phyloP scores from a whole-genome alignment of 1,140 invertebrate species.

The Drosophila grimshawi region DNA sequence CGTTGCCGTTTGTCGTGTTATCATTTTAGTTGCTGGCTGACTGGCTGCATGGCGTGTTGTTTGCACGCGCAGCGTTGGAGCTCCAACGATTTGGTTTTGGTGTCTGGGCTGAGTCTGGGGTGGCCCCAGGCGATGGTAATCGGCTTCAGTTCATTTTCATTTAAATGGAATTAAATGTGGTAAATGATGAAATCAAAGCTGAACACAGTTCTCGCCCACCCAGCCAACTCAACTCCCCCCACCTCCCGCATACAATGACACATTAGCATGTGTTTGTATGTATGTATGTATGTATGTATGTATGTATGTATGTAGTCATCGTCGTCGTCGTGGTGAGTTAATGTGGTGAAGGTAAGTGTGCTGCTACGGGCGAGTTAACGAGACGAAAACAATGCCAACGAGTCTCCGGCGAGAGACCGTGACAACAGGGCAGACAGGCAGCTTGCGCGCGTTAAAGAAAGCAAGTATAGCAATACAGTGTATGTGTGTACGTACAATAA shows the following conservation, averaged over 20 bases:
- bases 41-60: conserved; percentile 59
- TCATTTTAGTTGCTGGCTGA: conserved; percentile 68
- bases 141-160: conserved; percentile 83
- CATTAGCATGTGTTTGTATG: not conserved
- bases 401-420: conserved; percentile 40
- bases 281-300: conserved; percentile 12
- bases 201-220: conserved; percentile 21
- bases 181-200: conserved; percentile 79
- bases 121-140: conserved; percentile 63
- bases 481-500: conserved; percentile 52
- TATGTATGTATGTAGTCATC: conserved; percentile 22
- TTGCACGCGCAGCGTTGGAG: conserved; percentile 36
- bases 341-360: conserved; percentile 78
- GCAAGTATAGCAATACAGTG: conserved; percentile 64
- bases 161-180: conserved; percentile 84
- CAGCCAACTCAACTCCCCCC: not conserved
- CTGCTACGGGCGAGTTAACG: conserved; percentile 46
- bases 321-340: conserved; percentile 59
- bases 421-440: conserved; percentile 35
- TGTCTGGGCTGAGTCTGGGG: conserved; percentile 61
- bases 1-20: conserved; percentile 64
- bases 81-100: conserved; percentile 29
- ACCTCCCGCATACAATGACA: not conserved
- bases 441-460: conserved; percentile 37
- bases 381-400: conserved; percentile 40